A percentile compares a stretch with the other conserved stretches of the same genome.
Evolutionary conservation across 2,888 invertebrate species (phyloP).

Genomic region (Campoletis raptor): DNA sequence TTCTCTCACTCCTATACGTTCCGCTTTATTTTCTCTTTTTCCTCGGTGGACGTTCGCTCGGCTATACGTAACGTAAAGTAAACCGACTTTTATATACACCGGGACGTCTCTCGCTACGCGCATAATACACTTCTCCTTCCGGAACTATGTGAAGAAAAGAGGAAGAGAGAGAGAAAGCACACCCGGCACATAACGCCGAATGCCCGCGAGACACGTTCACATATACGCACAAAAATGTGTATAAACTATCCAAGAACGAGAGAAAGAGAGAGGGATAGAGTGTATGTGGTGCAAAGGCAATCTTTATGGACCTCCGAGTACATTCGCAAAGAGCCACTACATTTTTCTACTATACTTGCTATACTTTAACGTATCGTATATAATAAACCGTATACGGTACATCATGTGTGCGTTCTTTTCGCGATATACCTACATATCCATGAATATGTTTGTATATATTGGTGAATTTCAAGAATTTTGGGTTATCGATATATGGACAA

Average conservation of each 20-base stretch:
- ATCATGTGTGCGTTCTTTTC: constrained; percentile 26
- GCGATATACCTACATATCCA: constrained; percentile 6
- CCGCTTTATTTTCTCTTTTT: constrained; percentile 55
- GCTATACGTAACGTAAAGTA: constrained; percentile 79
- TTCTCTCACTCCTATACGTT: constrained; percentile 25
- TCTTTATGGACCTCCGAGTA: constrained; percentile 68
- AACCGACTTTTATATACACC: constrained; percentile 82
- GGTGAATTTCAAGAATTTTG: constrained; percentile 42
- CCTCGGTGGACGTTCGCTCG: constrained; percentile 56
- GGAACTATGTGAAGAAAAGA: constrained; percentile 23
- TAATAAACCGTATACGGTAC: constrained; percentile 35
- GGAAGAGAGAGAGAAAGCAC: constrained; percentile 28
- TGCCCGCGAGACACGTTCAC: constrained; percentile 64
- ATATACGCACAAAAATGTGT: constrained; percentile 54
- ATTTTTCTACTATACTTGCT: constrained; percentile 64
- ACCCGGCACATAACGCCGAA: constrained; percentile 77
- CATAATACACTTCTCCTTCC: constrained; percentile 75
- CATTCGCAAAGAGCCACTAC: constrained; percentile 68
- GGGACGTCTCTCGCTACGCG: constrained; percentile 75
- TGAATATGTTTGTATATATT: constrained; percentile 1
- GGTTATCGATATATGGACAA: constrained; percentile 59
- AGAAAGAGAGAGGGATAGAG: neutral
- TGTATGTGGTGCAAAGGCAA: constrained; percentile 42
- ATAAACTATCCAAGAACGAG: constrained; percentile 45
- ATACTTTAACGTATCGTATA: constrained; percentile 60